These are phyloP conservation scores for Pachypanchax playfairii DNA, from an alignment of 2,113 vertebrate genomes.

Conservation along the genomic window DNA sequence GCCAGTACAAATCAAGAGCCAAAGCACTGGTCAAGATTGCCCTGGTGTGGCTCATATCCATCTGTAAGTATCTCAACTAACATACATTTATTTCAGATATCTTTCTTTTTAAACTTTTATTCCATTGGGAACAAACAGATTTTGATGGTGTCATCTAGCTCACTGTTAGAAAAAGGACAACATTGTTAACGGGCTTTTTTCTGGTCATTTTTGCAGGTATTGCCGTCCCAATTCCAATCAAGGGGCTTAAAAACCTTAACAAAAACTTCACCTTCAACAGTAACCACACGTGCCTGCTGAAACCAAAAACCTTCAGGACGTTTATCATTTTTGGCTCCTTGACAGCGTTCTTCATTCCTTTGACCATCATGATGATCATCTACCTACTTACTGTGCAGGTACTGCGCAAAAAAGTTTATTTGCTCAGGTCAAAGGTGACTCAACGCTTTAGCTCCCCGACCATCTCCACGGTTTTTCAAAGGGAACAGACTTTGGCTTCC, in stretches of 20 bases:
- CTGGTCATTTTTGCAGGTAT: constrained; percentile 86
- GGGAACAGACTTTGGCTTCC: constrained; percentile 68
- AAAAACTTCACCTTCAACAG: constrained; percentile 82
- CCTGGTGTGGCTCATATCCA: constrained; percentile 96
- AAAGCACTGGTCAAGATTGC: constrained; percentile 92
- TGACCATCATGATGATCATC: constrained; percentile 94
- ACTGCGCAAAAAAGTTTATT: constrained; percentile 89
- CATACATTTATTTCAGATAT: background rate
- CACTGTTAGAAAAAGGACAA: background rate
- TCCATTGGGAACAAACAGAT: background rate
- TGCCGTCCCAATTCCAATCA: constrained; percentile 92
- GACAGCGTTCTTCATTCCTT: constrained; percentile 92
- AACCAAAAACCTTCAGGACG: constrained; percentile 83
- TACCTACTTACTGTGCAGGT: constrained; percentile 93
- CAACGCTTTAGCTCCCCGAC: constrained; percentile 82
- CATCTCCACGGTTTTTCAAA: constrained; percentile 88
- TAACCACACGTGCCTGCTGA: constrained; percentile 86
- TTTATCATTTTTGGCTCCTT: constrained; percentile 95
- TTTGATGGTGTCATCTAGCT: background rate
- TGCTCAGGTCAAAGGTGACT: constrained; percentile 85
- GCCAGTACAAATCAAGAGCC: constrained; percentile 92
- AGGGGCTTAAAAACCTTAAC: constrained; percentile 81
- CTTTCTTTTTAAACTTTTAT: background rate
- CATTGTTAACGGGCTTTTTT: background rate
- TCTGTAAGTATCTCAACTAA: constrained; percentile 82